Conservation (phyloP, 2,888 invertebrate species). For the Rhorus exstirpatorius region DNA sequence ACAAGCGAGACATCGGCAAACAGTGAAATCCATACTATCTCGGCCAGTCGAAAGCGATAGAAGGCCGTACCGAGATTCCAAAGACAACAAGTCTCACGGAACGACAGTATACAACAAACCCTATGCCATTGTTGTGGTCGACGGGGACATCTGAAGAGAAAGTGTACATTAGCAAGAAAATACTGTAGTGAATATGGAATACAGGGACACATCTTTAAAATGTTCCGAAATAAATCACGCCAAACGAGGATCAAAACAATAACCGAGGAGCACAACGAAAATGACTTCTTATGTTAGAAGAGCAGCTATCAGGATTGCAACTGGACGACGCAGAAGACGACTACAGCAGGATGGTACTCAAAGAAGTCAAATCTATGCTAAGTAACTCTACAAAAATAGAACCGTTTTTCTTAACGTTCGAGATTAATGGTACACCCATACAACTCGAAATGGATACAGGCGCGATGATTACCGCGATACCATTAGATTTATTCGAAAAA, state of each 20-base stretch:
- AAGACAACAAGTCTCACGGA: not conserved
- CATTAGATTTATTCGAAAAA: constrained; percentile 21
- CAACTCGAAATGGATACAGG: constrained; percentile 13
- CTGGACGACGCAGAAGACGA: constrained; percentile 10
- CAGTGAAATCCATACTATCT: constrained; percentile 13
- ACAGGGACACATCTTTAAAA: constrained; percentile 5
- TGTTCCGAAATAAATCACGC: constrained; percentile 4
- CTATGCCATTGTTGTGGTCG: constrained; percentile 7
- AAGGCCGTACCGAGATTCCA: not conserved
- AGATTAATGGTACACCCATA: constrained; percentile 5
- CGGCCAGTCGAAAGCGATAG: constrained; percentile 1
- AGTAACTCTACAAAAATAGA: constrained; percentile 11
- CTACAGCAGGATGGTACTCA: constrained; percentile 20
- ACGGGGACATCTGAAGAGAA: not conserved
- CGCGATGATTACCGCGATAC: constrained; percentile 18
- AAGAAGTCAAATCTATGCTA: constrained; percentile 1
- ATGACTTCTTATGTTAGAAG: constrained; percentile 2
- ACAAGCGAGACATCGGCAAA: constrained; percentile 9
- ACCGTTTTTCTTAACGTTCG: constrained; percentile 2
- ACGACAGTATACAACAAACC: not conserved
- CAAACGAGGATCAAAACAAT: not conserved
- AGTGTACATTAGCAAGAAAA: constrained; percentile 2
- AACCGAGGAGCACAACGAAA: not conserved
- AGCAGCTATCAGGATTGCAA: constrained; percentile 6
- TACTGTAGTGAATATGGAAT: constrained; percentile 8